Conservation (phyloP, 2,797 vertebrate genomes). For the Pagetopsis macropterus region DNA sequence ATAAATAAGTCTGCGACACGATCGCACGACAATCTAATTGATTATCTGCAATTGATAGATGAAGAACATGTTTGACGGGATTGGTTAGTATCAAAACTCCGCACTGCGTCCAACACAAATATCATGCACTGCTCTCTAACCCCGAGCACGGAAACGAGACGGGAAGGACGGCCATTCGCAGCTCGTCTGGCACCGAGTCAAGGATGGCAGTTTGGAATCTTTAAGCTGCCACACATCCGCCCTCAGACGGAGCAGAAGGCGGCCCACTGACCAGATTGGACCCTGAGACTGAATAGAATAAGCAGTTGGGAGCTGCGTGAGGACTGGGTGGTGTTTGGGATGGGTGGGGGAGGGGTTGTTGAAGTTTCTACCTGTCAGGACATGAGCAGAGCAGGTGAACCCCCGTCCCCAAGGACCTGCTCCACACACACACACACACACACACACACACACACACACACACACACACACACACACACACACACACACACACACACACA, state of each 20-base stretch:
- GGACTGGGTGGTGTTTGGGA: conserved; percentile 48
- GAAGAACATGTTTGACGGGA: neutral
- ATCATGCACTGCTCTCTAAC: conserved; percentile 32
- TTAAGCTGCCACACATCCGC: conserved; percentile 70
- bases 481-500: conserved; percentile 22
- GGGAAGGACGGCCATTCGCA: conserved; percentile 45
- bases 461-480: conserved; percentile 21
- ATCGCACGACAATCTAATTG: conserved; percentile 3
- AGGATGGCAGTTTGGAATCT: conserved; percentile 82
- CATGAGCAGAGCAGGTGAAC: conserved; percentile 83
- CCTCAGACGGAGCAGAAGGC: conserved; percentile 50
- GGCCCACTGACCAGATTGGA: conserved; percentile 68
- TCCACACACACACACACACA: conserved; percentile 13
- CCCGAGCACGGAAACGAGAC: conserved; percentile 33
- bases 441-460: conserved; percentile 22
- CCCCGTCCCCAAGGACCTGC: conserved; percentile 77
- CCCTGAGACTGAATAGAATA: conserved; percentile 54
- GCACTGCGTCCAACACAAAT: conserved; percentile 48
- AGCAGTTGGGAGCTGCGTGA: conserved; percentile 39
- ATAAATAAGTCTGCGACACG: neutral
- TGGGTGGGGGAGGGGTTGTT: conserved; percentile 11
- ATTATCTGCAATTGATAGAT: conserved; percentile 9
- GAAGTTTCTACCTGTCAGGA: conserved; percentile 80
- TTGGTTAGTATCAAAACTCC: conserved; percentile 15
- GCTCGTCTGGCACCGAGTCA: conserved; percentile 75